A percentile compares a stretch with the other conserved stretches of the same genome.
Evolutionary conservation across 2,113 vertebrate species (phyloP).

Genomic region (Ifrita kowaldi): DNA sequence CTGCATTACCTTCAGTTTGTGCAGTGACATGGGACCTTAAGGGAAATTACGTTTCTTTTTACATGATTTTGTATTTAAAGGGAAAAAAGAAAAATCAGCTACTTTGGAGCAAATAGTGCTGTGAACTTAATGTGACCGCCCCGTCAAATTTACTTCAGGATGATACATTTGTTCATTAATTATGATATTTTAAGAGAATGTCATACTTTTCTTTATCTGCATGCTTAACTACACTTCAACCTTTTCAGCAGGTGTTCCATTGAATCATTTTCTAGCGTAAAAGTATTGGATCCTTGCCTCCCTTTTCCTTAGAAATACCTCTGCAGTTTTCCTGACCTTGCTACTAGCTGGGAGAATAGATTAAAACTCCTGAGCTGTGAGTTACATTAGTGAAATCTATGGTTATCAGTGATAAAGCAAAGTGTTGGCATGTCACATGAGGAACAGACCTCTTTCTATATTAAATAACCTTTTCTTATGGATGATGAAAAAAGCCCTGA

Average conservation of each 20-base stretch:
- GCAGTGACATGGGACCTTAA: background rate
- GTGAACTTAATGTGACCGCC: background rate
- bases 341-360: background rate
- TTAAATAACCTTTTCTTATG: background rate
- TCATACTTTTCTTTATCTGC: background rate
- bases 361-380: background rate
- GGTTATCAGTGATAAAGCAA: background rate
- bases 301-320: constrained; percentile 4
- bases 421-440: background rate
- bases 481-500: background rate
- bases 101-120: background rate
- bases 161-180: background rate
- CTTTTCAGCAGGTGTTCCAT: background rate
- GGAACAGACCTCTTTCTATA: background rate
- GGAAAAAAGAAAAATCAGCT: background rate
- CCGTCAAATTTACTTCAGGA: background rate
- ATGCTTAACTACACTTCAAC: background rate
- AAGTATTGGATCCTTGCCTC: background rate
- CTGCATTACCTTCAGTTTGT: background rate
- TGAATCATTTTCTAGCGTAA: background rate
- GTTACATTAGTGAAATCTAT: background rate
- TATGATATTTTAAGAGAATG: background rate
- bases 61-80: background rate
- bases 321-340: background rate
- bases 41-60: background rate